phyloP scores from a whole-genome alignment of 2,797 vertebrate species.

The Mormyrus hasselquistii region DNA sequence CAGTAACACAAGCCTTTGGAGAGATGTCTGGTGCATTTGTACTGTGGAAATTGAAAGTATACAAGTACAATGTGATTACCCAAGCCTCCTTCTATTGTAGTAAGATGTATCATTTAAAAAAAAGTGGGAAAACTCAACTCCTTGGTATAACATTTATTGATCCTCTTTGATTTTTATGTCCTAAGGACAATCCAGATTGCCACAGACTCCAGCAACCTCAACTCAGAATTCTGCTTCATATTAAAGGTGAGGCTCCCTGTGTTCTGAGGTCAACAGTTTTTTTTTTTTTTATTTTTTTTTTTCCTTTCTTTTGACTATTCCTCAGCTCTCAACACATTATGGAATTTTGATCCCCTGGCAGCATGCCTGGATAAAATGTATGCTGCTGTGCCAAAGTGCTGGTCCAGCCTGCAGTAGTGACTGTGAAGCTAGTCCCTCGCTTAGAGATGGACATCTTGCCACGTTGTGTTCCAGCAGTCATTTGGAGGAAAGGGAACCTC shows the following conservation, averaged over 20 bases:
- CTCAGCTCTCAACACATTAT: not conserved
- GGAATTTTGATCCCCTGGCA: not conserved
- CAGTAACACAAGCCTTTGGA: not conserved
- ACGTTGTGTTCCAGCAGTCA: not conserved
- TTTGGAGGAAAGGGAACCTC: not conserved
- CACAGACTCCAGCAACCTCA: constrained; percentile 85
- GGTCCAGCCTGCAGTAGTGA: not conserved
- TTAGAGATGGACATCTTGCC: not conserved
- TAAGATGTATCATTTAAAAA: not conserved
- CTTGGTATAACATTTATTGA: not conserved
- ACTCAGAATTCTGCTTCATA: constrained; percentile 96
- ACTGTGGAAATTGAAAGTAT: not conserved
- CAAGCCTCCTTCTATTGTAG: not conserved
- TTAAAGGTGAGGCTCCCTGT: constrained; percentile 72
- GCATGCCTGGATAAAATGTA: not conserved
- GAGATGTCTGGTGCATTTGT: not conserved
- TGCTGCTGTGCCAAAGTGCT: not conserved
- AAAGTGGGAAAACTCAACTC: not conserved
- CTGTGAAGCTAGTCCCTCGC: not conserved
- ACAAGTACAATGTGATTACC: not conserved
- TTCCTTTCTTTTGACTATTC: not conserved
- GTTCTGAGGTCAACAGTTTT: not conserved
- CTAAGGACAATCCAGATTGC: constrained; percentile 87
- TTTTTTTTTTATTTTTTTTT: not conserved
- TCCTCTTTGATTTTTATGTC: not conserved